Evolutionary conservation across 2,797 vertebrate genomes (phyloP).

Genomic region (Carapus acus): DNA sequence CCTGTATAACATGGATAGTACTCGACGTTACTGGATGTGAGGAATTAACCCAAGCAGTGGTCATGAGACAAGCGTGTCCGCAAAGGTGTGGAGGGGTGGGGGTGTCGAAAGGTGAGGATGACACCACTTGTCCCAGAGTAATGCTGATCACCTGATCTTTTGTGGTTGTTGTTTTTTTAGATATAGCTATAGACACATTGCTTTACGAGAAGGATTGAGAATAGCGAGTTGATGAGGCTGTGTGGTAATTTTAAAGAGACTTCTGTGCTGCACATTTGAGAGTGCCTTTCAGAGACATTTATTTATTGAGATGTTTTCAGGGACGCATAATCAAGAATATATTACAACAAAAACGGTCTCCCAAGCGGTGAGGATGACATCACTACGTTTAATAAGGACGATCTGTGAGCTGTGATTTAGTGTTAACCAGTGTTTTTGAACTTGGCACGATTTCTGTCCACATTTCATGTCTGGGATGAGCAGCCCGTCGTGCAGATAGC

Average conservation of each 20-base stretch:
- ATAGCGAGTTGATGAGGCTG: conserved; percentile 23
- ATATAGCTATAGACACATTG: conserved; percentile 9
- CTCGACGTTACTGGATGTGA: conserved; percentile 19
- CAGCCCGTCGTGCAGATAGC: conserved; percentile 40
- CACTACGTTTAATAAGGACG: conserved; percentile 26
- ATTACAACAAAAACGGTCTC: conserved; percentile 51
- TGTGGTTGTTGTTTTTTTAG: not conserved
- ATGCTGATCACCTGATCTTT: conserved; percentile 19
- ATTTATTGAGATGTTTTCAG: conserved; percentile 73
- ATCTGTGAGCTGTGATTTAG: conserved; percentile 56
- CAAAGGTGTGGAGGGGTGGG: not conserved
- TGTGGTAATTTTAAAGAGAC: conserved; percentile 44
- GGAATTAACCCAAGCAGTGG: conserved; percentile 17
- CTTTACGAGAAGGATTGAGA: conserved; percentile 18
- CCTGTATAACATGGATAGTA: conserved; percentile 18
- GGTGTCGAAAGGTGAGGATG: not conserved
- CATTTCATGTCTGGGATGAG: conserved; percentile 30
- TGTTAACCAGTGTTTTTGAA: conserved; percentile 50
- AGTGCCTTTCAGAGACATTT: conserved; percentile 70
- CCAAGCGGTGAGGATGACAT: conserved; percentile 24
- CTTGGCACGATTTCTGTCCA: conserved; percentile 13
- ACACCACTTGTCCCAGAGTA: conserved; percentile 15
- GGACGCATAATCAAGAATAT: conserved; percentile 62
- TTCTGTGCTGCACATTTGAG: conserved; percentile 62
- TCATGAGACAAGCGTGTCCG: conserved; percentile 17